These are phyloP conservation scores for Zaprionus lachaisei DNA, from an alignment of 1,140 invertebrate genomes.

Conservation along the genomic window DNA sequence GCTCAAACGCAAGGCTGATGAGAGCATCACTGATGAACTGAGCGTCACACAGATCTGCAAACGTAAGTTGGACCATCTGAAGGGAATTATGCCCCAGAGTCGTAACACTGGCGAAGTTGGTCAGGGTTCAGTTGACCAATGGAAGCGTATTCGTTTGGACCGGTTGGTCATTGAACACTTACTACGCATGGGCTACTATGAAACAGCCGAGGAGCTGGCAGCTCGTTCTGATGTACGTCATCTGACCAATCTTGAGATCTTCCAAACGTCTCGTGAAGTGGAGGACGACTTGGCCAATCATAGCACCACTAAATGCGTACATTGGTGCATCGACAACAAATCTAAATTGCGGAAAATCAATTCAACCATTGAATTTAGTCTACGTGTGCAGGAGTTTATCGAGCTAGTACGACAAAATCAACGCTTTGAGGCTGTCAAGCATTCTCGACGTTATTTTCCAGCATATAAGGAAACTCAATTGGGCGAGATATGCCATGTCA, in stretches of 20 bases:
- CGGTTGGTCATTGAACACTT: constrained; percentile 98
- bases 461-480: constrained; percentile 94
- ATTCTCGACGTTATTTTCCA: constrained; percentile 96
- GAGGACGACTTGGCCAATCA: constrained; percentile 91
- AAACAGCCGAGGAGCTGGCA: constrained; percentile 94
- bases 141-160: constrained; percentile 93
- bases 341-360: constrained; percentile 97
- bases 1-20: constrained; percentile 96
- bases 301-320: constrained; percentile 95
- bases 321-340: constrained; percentile 99
- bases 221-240: constrained; percentile 93
- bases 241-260: constrained; percentile 95
- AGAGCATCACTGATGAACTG: constrained; percentile 96
- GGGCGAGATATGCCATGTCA: constrained; percentile 95
- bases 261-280: constrained; percentile 95
- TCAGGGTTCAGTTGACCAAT: constrained; percentile 89
- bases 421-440: constrained; percentile 95
- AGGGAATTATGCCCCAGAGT: constrained; percentile 87
- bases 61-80: constrained; percentile 95
- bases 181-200: constrained; percentile 97
- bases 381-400: constrained; percentile 97
- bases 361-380: constrained; percentile 95
- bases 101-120: constrained; percentile 76
- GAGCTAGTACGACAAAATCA: constrained; percentile 95
- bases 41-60: constrained; percentile 91